These are phyloP conservation scores for Anoura caudifer DNA, from an alignment of 2,113 vertebrate genomes.

Conservation along the genomic window DNA sequence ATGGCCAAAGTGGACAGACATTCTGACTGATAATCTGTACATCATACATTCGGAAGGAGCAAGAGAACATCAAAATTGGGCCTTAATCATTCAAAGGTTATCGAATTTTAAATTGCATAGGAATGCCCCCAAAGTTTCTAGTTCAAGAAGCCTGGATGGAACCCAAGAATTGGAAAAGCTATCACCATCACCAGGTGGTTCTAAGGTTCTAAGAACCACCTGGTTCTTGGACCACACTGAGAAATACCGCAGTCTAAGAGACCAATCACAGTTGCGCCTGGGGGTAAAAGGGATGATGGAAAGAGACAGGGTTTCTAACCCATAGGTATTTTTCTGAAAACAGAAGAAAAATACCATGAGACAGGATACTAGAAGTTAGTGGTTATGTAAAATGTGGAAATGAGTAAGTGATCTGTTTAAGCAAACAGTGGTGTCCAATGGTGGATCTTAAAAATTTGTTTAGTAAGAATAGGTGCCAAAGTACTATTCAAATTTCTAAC, in stretches of 20 bases:
- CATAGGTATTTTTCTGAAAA: not conserved
- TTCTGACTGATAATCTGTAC: not conserved
- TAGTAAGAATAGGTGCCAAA: not conserved
- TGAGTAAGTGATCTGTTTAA: not conserved
- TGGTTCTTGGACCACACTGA: not conserved
- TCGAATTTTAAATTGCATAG: not conserved
- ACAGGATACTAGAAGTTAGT: not conserved
- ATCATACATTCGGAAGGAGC: not conserved
- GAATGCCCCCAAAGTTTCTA: not conserved
- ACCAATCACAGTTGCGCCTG: accelerated
- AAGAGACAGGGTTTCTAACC: not conserved
- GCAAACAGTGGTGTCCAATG: not conserved
- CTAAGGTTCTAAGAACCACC: too few species aligned
- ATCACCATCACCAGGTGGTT: not conserved
- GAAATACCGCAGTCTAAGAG: not conserved
- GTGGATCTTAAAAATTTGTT: slow-evolving; percentile 28
- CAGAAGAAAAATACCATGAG: not conserved
- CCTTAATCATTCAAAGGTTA: not conserved
- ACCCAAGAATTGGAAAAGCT: not conserved
- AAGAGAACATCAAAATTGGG: not conserved
- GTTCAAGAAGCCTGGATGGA: not conserved
- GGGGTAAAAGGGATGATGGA: not conserved
- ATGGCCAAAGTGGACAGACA: not conserved
- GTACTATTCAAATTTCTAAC: slow-evolving; percentile 18
- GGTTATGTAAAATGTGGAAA: not conserved